phyloP scores from a whole-genome alignment of 2,113 vertebrate species.

The Octodon degus region DNA sequence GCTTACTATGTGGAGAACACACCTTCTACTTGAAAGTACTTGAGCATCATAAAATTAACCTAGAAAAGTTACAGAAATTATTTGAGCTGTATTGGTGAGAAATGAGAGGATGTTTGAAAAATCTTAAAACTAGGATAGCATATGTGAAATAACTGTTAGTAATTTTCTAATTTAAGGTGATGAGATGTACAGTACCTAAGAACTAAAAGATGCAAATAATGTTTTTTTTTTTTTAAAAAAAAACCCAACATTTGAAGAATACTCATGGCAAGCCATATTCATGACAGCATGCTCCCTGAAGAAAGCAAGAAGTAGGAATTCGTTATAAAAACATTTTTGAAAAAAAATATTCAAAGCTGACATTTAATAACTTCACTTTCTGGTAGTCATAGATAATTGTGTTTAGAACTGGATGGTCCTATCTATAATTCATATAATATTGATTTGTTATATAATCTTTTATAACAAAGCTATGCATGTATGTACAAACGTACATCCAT shows the following conservation, averaged over 20 bases:
- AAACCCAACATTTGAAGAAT: neutral
- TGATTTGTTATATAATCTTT: neutral
- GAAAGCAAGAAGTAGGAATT: neutral
- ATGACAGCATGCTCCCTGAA: neutral
- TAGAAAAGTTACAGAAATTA: neutral
- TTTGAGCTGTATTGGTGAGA: constrained; percentile 5
- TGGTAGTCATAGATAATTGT: neutral
- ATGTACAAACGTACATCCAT: neutral
- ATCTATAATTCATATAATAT: neutral
- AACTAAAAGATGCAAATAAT: neutral
- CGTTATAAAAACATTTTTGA: neutral
- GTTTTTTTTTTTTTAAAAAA: neutral
- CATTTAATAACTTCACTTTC: neutral
- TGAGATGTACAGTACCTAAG: neutral
- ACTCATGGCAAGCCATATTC: neutral
- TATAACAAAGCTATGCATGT: neutral
- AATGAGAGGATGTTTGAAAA: constrained; percentile 33
- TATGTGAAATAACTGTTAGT: neutral
- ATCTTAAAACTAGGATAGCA: neutral
- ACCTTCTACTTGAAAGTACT: constrained; percentile 16
- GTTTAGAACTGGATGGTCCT: neutral
- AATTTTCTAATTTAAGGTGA: constrained; percentile 36
- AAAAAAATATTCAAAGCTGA: neutral
- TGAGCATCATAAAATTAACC: neutral
- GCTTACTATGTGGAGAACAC: neutral